These are phyloP conservation scores for Pitangus sulphuratus DNA, from an alignment of 2,797 vertebrate genomes.

Conservation along the genomic window DNA sequence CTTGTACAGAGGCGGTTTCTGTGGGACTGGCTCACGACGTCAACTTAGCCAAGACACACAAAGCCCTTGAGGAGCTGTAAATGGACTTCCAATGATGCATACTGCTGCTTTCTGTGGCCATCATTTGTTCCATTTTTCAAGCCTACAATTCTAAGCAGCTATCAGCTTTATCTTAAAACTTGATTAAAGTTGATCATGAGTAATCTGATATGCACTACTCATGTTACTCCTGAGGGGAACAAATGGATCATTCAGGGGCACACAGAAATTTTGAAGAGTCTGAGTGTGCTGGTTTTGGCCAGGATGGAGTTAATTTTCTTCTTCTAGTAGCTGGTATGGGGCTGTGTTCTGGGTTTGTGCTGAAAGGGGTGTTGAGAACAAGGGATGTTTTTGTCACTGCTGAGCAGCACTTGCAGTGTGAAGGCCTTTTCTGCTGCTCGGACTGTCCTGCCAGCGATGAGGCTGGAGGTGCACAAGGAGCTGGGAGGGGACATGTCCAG, in stretches of 20 bases:
- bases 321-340: background rate
- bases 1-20: background rate
- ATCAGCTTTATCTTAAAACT: background rate
- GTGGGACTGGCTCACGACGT: background rate
- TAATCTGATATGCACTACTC: background rate
- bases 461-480: background rate
- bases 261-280: background rate
- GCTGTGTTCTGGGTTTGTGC: background rate
- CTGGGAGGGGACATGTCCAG: background rate
- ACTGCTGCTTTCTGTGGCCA: background rate
- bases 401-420: background rate
- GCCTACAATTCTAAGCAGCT: background rate
- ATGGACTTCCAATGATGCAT: fast-evolving
- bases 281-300: background rate
- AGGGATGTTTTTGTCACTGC: background rate
- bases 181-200: background rate
- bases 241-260: background rate
- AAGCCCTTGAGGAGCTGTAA: background rate
- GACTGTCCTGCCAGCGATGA: fast-evolving
- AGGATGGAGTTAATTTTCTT: background rate
- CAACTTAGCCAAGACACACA: background rate
- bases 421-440: background rate
- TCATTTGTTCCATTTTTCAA: background rate
- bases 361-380: background rate
- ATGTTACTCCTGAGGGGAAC: background rate